These are phyloP conservation scores for Drosophila bocqueti DNA, from an alignment of 1,140 invertebrate species.

Conservation along the genomic window DNA sequence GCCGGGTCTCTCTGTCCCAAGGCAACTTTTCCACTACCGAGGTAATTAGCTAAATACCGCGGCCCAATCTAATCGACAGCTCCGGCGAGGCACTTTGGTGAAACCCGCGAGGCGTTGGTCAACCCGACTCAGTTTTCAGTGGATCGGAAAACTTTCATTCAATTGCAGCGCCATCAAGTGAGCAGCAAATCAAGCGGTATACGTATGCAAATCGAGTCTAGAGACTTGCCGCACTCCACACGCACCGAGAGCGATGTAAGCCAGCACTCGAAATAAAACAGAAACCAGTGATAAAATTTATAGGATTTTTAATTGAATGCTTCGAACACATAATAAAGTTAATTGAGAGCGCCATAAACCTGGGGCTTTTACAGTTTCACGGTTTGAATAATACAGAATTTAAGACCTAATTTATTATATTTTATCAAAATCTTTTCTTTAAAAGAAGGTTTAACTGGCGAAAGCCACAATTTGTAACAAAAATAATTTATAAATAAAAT, in stretches of 20 bases:
- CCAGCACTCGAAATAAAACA: conserved; percentile 6
- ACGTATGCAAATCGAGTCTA: conserved; percentile 59
- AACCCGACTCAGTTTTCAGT: conserved; percentile 6
- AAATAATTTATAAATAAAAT: no score
- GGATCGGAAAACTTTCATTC: conserved; percentile 70
- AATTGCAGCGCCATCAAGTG: conserved; percentile 37
- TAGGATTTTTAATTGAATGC: background rate
- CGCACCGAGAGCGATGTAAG: background rate
- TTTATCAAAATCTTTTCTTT: no score
- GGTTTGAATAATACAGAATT: background rate
- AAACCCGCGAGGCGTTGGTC: conserved; percentile 64
- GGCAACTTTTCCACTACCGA: conserved; percentile 27
- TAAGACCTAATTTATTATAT: background rate
- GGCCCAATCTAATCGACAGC: conserved; percentile 68
- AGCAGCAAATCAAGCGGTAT: conserved; percentile 42
- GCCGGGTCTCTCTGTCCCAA: background rate
- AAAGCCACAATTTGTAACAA: no score
- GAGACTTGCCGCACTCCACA: conserved; percentile 28
- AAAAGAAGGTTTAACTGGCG: no score
- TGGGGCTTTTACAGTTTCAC: background rate
- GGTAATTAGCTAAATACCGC: conserved; percentile 69
- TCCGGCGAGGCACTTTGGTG: conserved; percentile 62
- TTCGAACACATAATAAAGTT: background rate
- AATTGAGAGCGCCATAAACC: background rate
- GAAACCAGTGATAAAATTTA: background rate